Conservation (phyloP, 1,140 invertebrate genomes). For the Pinna nobilis region DNA sequence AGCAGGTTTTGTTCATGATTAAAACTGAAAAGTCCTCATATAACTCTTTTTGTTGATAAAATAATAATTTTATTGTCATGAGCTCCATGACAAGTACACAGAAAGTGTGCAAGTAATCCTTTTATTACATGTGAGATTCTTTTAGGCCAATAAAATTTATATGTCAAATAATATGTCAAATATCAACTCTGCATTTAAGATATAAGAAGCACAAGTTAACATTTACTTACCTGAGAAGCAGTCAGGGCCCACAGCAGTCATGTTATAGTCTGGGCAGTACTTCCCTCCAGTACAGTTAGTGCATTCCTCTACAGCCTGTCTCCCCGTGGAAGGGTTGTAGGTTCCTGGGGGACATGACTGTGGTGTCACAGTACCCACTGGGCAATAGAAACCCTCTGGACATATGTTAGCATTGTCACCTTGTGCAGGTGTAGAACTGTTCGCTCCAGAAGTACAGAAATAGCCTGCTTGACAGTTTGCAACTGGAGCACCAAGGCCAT, state of each 20-base stretch:
- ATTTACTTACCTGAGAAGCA: slow-evolving; percentile 57
- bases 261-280: slow-evolving; percentile 66
- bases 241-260: slow-evolving; percentile 55
- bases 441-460: slow-evolving; percentile 65
- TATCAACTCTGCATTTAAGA: background rate
- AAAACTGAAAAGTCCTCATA: no score
- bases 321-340: slow-evolving; percentile 55
- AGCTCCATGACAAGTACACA: no score
- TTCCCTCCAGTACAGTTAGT: slow-evolving; percentile 61
- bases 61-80: no score
- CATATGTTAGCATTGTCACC: slow-evolving; percentile 59
- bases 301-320: slow-evolving; percentile 56
- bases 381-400: slow-evolving; percentile 68
- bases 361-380: slow-evolving; percentile 52
- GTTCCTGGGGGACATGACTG: slow-evolving; percentile 65
- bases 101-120: no score
- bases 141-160: no score
- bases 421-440: slow-evolving; percentile 60
- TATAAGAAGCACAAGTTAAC: no score
- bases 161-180: background rate
- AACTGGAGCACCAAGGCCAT: slow-evolving; percentile 56
- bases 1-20: no score
- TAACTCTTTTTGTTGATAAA: no score
- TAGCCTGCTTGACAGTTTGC: slow-evolving; percentile 66
- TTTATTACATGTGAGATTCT: no score